Evolutionary conservation across 2,888 invertebrate genomes (phyloP), one percentile per base, ranked within the genome.

Genomic region (Tetrapedia diversipes): DNA sequence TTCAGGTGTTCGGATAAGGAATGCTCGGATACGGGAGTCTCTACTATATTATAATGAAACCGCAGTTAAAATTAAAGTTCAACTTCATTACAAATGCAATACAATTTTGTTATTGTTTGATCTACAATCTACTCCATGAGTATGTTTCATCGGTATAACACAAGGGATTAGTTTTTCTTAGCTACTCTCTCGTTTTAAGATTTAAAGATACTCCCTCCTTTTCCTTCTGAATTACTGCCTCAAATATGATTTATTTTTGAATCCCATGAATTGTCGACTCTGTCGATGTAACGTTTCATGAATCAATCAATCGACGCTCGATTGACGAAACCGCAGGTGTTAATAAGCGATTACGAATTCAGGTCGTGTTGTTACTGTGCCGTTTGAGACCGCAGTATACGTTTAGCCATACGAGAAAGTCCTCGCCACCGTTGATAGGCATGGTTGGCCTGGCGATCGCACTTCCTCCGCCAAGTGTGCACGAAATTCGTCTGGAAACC

Each of bases 391-490:
- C 98, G 22, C 98, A 98, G 92, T 97, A 97, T 92, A 96, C 97
- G 75, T 98, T 97, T 93, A 97, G 97, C 14, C 96, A 98, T 92
- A 95, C 96, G 83, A 94, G 98, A 88, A 98, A 98, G 92, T 94
- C 96, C 0, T 95, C 97, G 63, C 97, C 97, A 16, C 96, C 97
- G 8, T 93, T 98, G 37, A 92, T 99, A 86, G 98, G 98, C 29
- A 96, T 98, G 96, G 98, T 98, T 71, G 98, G 97, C 4, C 91
- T 99, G 87, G 99, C 98, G 83, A 98, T 99, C 86, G 99, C 98
- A 11, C 93, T 99, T 83, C 99, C 99, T 54, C 98, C 99, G 14
- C 98, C 99, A 14, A 98, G 98, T 81, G 98, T 99, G 82, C 98
- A 99, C 91, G 99, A 99, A 93, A 98, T 98, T 87, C 95, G 98